Evolutionary conservation across 1,140 invertebrate genomes (phyloP), one percentile per base, ranked within the genome.

Genomic region (Danaus melanippus): DNA sequence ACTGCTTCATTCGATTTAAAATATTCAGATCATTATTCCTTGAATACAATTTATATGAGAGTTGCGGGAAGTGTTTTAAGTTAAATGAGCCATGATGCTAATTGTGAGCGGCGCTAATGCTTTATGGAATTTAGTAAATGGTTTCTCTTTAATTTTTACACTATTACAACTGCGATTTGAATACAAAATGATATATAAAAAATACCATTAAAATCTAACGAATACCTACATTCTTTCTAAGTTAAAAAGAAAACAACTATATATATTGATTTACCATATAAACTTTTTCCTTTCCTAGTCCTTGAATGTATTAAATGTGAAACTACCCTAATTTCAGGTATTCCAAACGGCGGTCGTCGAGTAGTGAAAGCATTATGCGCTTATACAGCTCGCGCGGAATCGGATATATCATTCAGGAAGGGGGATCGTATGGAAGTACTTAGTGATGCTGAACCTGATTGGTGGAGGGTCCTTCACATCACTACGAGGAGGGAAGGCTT

Each of bases 381-480:
- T 74, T 98, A 98, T 88, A 93, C 93, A 58, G 95, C 96, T 5
- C 89, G 96, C 56, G 95, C 97, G 74, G 93, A 93, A 68, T 93
- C 94, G 42, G 97, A 98, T 87, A 92, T 98, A 42, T 95, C 94
- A 59, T 98, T 98, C 86, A 89, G 93, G 65, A 97, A 96, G 86
- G 96, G 96, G 55, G 96, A 97, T 83, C 91, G 93, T 21, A 94
- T 97, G 92, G 94, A 97, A 76, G 92, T 97, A 32, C 84, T 97
- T 53, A 94, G 95, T 77, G 95, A 96, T 74, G 92, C 92, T 62
- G 96, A 97, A 79, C 89, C 93, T 10, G 97, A 98, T 84, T 98
- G 97, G 97, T 96, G 96, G 94, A 92, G 93, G 74, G 96, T 97
- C n/a, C 87, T 94, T 56, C 96, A 98, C 81, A 87, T 97, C 45